Conservation (phyloP, 2,888 invertebrate species). For the Cephus sareptanus region DNA sequence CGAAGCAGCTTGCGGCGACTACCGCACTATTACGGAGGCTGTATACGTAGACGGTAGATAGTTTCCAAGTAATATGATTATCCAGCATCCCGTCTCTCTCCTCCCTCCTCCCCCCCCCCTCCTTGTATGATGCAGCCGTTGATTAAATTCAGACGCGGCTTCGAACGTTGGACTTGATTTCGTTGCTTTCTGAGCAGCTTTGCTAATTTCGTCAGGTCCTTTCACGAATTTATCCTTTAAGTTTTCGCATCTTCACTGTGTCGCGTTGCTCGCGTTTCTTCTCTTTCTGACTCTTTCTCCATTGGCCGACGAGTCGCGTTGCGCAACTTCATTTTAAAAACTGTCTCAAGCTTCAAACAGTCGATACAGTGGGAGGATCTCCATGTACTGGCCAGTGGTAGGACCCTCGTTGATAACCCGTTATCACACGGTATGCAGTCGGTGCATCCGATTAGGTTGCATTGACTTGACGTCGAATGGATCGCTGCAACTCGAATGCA, state of each 20-base stretch:
- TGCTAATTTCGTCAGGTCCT: too few species aligned
- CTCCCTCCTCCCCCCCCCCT: conserved; percentile 7
- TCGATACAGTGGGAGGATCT: too few species aligned
- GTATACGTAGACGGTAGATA: conserved; percentile 26
- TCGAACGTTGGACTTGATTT: conserved; percentile 23
- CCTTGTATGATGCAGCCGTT: conserved; percentile 27
- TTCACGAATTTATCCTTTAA: too few species aligned
- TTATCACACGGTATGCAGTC: not conserved
- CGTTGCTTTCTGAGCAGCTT: too few species aligned
- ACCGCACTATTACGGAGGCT: conserved; percentile 31
- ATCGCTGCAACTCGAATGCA: not conserved
- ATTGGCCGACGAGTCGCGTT: not conserved
- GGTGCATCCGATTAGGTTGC: not conserved
- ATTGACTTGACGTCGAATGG: too few species aligned
- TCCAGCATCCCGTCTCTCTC: conserved; percentile 14
- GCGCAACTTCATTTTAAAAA: too few species aligned
- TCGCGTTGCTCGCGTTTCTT: too few species aligned
- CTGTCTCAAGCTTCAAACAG: too few species aligned
- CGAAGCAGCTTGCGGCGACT: too few species aligned
- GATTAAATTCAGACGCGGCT: conserved; percentile 49
- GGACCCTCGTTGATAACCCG: not conserved
- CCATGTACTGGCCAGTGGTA: too few species aligned
- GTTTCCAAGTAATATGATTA: conserved; percentile 54
- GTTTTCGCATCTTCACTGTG: too few species aligned
- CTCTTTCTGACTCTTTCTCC: conserved; percentile 1